These are phyloP conservation scores for Cossypha dichroa DNA, from an alignment of 2,797 vertebrate genomes.

Conservation along the genomic window DNA sequence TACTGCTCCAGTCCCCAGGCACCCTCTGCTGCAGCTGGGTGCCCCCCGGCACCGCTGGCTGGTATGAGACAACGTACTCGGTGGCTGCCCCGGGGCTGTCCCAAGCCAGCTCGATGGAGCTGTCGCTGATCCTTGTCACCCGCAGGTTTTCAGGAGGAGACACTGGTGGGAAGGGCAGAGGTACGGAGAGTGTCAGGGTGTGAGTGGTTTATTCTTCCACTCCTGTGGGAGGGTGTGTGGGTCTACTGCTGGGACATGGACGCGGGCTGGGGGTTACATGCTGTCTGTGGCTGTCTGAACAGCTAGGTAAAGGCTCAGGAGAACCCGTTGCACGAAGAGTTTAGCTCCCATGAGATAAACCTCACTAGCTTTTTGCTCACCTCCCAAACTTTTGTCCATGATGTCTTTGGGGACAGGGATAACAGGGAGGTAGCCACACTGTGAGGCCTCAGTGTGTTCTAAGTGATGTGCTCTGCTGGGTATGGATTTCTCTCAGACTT, in stretches of 20 bases:
- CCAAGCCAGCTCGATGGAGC: slow-evolving; percentile 90
- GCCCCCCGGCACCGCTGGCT: slow-evolving; percentile 82
- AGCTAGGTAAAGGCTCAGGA: neutral
- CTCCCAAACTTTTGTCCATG: neutral
- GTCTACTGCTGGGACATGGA: neutral
- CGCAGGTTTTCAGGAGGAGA: slow-evolving; percentile 88
- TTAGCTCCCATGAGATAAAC: neutral
- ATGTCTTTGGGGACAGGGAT: neutral
- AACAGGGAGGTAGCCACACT: neutral
- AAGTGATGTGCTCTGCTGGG: neutral
- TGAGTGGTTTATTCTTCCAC: neutral
- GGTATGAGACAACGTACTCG: slow-evolving; percentile 92
- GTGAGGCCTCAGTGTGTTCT: neutral
- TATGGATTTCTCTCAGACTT: neutral
- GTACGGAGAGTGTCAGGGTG: slow-evolving; percentile 50
- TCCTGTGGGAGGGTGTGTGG: fast-evolving
- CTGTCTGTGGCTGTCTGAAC: neutral
- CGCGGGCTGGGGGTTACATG: neutral
- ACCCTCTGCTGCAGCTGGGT: slow-evolving; percentile 90
- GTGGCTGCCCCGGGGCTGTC: slow-evolving; percentile 86
- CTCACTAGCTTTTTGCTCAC: neutral
- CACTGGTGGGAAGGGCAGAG: slow-evolving; percentile 79
- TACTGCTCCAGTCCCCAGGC: slow-evolving; percentile 86
- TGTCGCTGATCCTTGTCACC: slow-evolving; percentile 85
- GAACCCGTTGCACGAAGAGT: neutral